Evolutionary conservation across 2,888 invertebrate species (phyloP).

Genomic region (Artemia sp.): DNA sequence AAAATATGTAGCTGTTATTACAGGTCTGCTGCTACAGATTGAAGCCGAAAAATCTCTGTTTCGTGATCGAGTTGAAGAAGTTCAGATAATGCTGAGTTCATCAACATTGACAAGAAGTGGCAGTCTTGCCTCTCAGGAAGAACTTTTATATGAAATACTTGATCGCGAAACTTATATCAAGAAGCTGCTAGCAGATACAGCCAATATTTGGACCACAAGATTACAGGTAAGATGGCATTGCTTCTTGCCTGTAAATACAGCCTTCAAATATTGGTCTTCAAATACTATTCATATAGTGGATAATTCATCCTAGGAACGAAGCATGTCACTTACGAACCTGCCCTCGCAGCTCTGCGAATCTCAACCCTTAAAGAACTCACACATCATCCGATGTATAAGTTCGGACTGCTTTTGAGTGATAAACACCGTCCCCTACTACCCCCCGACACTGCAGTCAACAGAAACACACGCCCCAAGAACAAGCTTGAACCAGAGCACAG

Average conservation of each 20-base stretch:
- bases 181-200: conserved; percentile 48
- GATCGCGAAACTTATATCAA: conserved; percentile 48
- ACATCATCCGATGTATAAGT: neutral
- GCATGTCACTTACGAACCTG: no score
- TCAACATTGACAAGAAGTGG: conserved; percentile 39
- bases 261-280: neutral
- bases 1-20: conserved; percentile 24
- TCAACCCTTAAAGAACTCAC: conserved; percentile 9
- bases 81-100: conserved; percentile 55
- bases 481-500: no score
- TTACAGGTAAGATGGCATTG: conserved; percentile 25
- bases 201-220: conserved; percentile 48
- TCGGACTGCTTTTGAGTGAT: conserved; percentile 32
- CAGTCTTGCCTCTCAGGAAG: conserved; percentile 19
- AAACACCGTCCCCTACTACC: conserved; percentile 2
- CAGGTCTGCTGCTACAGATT: conserved; percentile 38
- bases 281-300: neutral
- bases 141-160: conserved; percentile 37
- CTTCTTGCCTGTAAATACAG: neutral
- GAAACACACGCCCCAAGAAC: neutral
- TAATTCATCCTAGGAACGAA: no score
- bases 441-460: neutral
- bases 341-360: neutral
- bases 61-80: conserved; percentile 60
- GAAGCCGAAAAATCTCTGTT: conserved; percentile 53